Evolutionary conservation across 2,113 vertebrate species (phyloP), one percentile per base, ranked within the genome.

Genomic region (Numida meleagris): DNA sequence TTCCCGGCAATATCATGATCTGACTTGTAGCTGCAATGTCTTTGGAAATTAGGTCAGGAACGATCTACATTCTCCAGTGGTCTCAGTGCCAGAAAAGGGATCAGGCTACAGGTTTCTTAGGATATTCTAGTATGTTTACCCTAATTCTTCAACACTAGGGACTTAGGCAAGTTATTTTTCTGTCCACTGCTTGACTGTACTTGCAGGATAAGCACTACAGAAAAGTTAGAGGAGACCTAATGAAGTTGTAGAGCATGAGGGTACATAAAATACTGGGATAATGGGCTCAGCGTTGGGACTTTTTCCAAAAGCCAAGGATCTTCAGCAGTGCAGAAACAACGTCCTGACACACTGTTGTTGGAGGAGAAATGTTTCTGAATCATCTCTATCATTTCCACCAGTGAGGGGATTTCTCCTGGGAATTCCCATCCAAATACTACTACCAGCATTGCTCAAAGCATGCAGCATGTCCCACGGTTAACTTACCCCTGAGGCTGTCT

Each of bases 351-450:
- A 18, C 29, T 88, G 68, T 38, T 66, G 42, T 93, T 29, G 27
- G 61, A 88, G 50, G 50, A 89, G 51, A 50, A n/a, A 67, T 74
- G 72, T 75, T 88, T 95, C 81, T 90, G 76, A 96, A 86, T 93
- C 15, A 86, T 89, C 78, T 82, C 36, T 58, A 79, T 38, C 4
- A 27, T 77, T 89, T 91, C 88, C 89, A 94, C 84, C 67, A 90
- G 12, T 4, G 2, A 71, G 78, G 88, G 94, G 88, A 83, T 95
- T 95, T 95, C 82, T 94, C 51, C 77, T 0, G 84, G 89, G 89
- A 95, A 90, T 96, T 96, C 86, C 89, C 89, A 78, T 88, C 89
- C 91, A 75, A 80, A 61, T 81, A 48, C 25, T 18, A 40, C 46
- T 86, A 51, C 79, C 6, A 9, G 72, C 50, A 51, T 86, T 89